These are phyloP conservation scores for Heliconius congener DNA, from an alignment of 1,140 invertebrate genomes.

Conservation along the genomic window DNA sequence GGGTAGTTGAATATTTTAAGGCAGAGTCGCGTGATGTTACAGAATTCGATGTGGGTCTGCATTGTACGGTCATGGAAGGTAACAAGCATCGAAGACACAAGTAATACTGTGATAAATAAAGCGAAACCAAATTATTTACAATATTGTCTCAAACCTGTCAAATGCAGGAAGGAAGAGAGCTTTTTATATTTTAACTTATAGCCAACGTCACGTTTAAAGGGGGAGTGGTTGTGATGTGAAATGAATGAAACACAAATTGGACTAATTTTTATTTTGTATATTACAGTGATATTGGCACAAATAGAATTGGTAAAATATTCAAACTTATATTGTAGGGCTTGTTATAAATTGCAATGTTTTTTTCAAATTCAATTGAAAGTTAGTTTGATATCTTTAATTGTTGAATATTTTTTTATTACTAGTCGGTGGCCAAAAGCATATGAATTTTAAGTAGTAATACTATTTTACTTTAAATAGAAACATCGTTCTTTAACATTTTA, in stretches of 20 bases:
- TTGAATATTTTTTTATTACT: too few relatives aligned
- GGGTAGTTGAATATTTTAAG: conserved; percentile 45
- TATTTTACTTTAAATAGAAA: too few relatives aligned
- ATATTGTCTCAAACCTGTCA: conserved; percentile 26
- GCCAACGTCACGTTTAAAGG: conserved; percentile 7
- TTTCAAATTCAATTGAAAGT: too few relatives aligned
- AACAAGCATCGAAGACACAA: conserved; percentile 25
- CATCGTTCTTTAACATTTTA: too few relatives aligned
- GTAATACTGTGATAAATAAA: conserved; percentile 23
- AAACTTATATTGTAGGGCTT: too few relatives aligned
- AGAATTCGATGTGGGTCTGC: conserved; percentile 27
- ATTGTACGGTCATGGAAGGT: conserved; percentile 39
- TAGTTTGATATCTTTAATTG: too few relatives aligned
- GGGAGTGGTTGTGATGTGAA: neutral
- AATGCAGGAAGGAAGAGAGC: conserved; percentile 5
- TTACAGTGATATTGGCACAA: too few relatives aligned
- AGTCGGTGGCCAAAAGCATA: too few relatives aligned
- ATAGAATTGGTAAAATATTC: too few relatives aligned
- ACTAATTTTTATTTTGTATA: neutral
- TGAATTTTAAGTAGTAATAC: too few relatives aligned
- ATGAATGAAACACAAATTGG: neutral
- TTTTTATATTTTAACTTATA: neutral
- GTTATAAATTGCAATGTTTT: too few relatives aligned
- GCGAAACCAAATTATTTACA: conserved; percentile 28
- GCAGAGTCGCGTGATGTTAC: conserved; percentile 36